A percentile compares a stretch with the other conserved stretches of the same genome.
These are phyloP conservation scores for Brotogeris chrysoptera DNA, from an alignment of 2,797 vertebrate species.

Conservation along the genomic window DNA sequence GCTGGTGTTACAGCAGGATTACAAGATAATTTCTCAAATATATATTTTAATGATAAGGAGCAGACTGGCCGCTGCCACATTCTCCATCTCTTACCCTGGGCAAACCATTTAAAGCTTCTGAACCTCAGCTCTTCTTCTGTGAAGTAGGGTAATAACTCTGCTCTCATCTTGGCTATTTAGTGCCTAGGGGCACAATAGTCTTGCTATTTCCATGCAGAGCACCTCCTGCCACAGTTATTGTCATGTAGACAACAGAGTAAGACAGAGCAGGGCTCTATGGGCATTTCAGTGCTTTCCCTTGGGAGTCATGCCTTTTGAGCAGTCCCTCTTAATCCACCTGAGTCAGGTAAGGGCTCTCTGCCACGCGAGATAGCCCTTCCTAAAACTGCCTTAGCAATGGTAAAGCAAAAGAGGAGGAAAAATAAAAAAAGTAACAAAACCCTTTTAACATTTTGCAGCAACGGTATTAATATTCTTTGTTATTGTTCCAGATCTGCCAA, in stretches of 20 bases:
- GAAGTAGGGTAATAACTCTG: not conserved
- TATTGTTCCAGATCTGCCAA: slow-evolving; percentile 41
- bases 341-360: not conserved
- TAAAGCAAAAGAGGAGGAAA: fast-evolving
- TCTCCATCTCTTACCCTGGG: not conserved
- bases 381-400: not conserved
- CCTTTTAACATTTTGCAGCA: not conserved
- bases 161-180: not conserved
- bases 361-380: not conserved
- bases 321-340: slow-evolving; percentile 4
- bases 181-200: not conserved
- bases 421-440: not conserved
- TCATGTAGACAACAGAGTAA: not conserved
- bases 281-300: not conserved
- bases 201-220: slow-evolving; percentile 44
- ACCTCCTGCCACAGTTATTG: not conserved
- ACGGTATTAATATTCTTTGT: not conserved
- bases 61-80: not conserved
- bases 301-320: not conserved
- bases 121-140: not conserved
- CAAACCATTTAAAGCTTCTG: slow-evolving; percentile 1
- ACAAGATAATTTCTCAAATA: not conserved
- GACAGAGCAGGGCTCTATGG: not conserved
- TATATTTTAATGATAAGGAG: not conserved
- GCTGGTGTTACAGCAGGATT: not conserved